These are phyloP conservation scores for Plodia interpunctella DNA, from an alignment of 1,140 invertebrate genomes.

Conservation along the genomic window DNA sequence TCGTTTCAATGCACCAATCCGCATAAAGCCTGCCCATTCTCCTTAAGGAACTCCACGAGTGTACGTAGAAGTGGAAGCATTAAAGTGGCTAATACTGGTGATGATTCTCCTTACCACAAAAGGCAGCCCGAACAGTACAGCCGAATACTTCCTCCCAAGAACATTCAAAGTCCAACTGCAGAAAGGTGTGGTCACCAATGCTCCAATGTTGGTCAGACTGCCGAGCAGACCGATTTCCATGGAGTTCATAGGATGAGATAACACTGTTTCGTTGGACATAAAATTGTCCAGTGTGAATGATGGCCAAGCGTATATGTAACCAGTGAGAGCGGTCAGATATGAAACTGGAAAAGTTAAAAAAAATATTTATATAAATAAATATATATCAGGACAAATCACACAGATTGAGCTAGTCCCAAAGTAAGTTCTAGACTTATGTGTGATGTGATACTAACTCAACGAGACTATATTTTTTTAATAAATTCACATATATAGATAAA, in stretches of 20 bases:
- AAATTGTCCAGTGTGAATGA: conserved; percentile 54
- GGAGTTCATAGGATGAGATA: conserved; percentile 40
- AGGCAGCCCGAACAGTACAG: conserved; percentile 56
- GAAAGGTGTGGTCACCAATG: conserved; percentile 42
- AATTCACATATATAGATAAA: too few species aligned
- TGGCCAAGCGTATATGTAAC: conserved; percentile 58
- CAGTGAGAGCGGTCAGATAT: conserved; percentile 40
- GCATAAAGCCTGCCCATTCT: too few species aligned
- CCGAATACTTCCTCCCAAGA: conserved; percentile 51
- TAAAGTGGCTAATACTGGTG: too few species aligned
- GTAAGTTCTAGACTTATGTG: too few species aligned
- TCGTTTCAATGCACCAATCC: too few species aligned
- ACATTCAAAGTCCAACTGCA: conserved; percentile 44
- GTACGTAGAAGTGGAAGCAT: too few species aligned
- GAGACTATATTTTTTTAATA: too few species aligned
- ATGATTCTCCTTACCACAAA: conserved; percentile 43
- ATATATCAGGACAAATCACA: too few species aligned
- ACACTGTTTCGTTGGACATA: conserved; percentile 42
- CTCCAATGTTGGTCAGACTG: conserved; percentile 53
- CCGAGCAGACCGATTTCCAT: conserved; percentile 46
- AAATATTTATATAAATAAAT: too few species aligned
- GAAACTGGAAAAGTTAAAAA: conserved; percentile 38
- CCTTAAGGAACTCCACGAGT: too few species aligned
- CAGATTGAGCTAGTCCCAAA: too few species aligned
- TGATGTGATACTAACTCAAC: too few species aligned